These are phyloP conservation scores for Polydesmus complanatus DNA, from an alignment of 2,888 invertebrate species.

Conservation along the genomic window DNA sequence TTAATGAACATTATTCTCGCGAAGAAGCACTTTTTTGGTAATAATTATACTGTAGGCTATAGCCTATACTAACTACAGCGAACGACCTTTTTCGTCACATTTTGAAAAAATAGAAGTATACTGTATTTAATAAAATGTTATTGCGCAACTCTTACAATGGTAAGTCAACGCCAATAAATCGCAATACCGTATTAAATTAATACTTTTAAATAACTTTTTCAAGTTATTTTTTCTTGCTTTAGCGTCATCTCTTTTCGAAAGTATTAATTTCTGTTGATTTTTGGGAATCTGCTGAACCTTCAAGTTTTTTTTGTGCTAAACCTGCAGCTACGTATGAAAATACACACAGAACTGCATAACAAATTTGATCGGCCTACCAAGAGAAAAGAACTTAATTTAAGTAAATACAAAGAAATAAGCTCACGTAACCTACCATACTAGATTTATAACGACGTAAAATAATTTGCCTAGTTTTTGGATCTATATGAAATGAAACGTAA, in stretches of 20 bases:
- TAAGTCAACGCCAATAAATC: background rate
- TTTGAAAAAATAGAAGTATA: too few species aligned
- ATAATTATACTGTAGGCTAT: too few species aligned
- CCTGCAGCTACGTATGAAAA: slow-evolving; percentile 97
- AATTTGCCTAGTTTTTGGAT: slow-evolving; percentile 93
- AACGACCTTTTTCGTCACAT: too few species aligned
- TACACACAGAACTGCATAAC: slow-evolving; percentile 97
- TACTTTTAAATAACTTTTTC: background rate
- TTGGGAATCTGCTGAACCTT: slow-evolving; percentile 17
- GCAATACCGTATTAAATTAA: background rate
- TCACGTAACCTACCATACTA: slow-evolving; percentile 74
- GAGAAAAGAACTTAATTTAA: background rate
- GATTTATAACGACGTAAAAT: slow-evolving; percentile 95
- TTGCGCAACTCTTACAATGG: background rate
- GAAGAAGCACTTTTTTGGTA: too few species aligned
- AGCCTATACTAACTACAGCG: too few species aligned
- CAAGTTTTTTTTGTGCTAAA: slow-evolving; percentile 22
- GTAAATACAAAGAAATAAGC: background rate
- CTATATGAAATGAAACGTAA: slow-evolving; percentile 57
- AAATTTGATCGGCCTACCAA: slow-evolving; percentile 90
- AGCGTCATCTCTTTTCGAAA: background rate
- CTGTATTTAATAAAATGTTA: too few species aligned
- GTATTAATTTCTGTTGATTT: background rate
- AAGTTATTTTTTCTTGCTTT: background rate
- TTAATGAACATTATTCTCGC: too few species aligned